Evolutionary conservation across 2,797 vertebrate genomes (phyloP).

Genomic region (Myripristis murdjan): DNA sequence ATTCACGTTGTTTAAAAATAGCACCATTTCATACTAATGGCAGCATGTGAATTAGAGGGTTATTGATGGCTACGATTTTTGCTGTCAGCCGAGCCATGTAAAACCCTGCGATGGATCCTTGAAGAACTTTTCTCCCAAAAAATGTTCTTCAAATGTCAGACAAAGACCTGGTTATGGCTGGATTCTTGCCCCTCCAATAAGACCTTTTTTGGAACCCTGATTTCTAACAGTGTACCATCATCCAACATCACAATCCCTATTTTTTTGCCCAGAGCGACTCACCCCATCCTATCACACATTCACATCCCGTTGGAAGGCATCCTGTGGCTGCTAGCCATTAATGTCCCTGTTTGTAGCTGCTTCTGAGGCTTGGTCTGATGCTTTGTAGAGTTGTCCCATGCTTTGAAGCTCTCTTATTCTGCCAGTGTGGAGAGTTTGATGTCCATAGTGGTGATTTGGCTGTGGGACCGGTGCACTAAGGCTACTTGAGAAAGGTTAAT

Average conservation of each 20-base stretch:
- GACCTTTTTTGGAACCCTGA: slow-evolving; percentile 4
- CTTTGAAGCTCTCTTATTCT: slow-evolving; percentile 65
- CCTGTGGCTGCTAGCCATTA: slow-evolving; percentile 56
- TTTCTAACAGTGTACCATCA: slow-evolving; percentile 30
- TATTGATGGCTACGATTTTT: too few species aligned
- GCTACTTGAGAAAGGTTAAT: slow-evolving; percentile 39
- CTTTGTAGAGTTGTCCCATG: slow-evolving; percentile 64
- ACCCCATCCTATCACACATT: slow-evolving; percentile 44
- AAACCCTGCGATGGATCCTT: too few species aligned
- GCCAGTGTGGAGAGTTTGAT: slow-evolving; percentile 44
- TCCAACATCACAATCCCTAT: slow-evolving; percentile 17
- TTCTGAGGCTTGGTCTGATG: slow-evolving; percentile 60
- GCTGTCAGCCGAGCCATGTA: too few species aligned
- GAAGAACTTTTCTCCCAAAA: too few species aligned
- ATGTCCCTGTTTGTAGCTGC: slow-evolving; percentile 53
- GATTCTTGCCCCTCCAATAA: not conserved
- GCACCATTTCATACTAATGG: too few species aligned
- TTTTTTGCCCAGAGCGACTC: slow-evolving; percentile 24
- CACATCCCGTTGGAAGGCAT: slow-evolving; percentile 32
- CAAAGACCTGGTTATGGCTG: slow-evolving; percentile 1
- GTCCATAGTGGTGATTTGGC: slow-evolving; percentile 41
- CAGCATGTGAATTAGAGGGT: too few species aligned
- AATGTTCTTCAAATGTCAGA: not conserved
- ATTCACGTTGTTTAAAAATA: too few species aligned
- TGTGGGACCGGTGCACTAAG: slow-evolving; percentile 17